phyloP scores from a whole-genome alignment of 2,113 vertebrate species.

The Verasper variegatus region DNA sequence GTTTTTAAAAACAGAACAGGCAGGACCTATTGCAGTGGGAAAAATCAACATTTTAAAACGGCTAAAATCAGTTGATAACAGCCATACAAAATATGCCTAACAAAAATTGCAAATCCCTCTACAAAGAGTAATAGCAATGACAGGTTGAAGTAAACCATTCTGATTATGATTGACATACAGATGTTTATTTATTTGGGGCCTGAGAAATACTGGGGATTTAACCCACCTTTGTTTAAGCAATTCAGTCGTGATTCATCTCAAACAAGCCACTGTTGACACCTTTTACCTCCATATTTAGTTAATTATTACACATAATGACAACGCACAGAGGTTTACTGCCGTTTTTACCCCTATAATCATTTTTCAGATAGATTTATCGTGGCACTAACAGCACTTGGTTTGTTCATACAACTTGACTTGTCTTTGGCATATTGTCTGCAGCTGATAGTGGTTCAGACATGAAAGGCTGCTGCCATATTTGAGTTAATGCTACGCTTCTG shows the following conservation, averaged over 20 bases:
- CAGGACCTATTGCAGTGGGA: too few species aligned
- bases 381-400: constrained; percentile 26
- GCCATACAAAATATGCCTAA: not conserved
- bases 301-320: constrained; percentile 31
- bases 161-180: not conserved
- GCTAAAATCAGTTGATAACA: too few species aligned
- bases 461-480: constrained; percentile 48
- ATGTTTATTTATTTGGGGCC: not conserved
- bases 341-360: constrained; percentile 32
- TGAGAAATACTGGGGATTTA: not conserved
- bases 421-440: constrained; percentile 50
- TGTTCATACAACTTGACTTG: constrained; percentile 19
- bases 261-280: constrained; percentile 15
- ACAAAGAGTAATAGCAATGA: not conserved
- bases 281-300: constrained; percentile 13
- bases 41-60: too few species aligned
- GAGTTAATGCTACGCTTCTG: constrained; percentile 42
- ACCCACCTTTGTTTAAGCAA: not conserved
- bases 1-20: too few species aligned
- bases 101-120: not conserved
- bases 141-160: too few species aligned
- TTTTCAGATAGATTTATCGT: constrained; percentile 57
- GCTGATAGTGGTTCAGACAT: constrained; percentile 60
- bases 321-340: constrained; percentile 1
- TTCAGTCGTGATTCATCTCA: not conserved